A percentile compares a stretch with the other conserved stretches of the same genome.
phyloP scores from a whole-genome alignment of 2,113 vertebrate species.

The Cephalopholis sonnerati region DNA sequence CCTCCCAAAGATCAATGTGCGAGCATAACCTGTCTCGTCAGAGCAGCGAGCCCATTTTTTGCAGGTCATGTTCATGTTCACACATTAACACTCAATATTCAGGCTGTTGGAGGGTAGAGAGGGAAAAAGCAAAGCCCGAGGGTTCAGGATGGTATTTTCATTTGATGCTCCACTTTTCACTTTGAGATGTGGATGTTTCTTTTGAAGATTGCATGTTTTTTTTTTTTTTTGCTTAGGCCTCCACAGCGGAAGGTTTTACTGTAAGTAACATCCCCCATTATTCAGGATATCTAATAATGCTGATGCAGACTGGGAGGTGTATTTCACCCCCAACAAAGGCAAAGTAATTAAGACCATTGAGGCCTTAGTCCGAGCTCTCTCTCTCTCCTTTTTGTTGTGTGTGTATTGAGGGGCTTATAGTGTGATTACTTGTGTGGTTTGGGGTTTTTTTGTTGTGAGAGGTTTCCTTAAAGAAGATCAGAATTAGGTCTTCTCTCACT shows the following conservation, averaged over 20 bases:
- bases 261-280: slow-evolving; percentile 24
- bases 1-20: slow-evolving; percentile 59
- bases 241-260: slow-evolving; percentile 25
- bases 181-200: slow-evolving; percentile 43
- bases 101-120: slow-evolving; percentile 59
- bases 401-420: slow-evolving; percentile 41
- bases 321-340: slow-evolving; percentile 54
- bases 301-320: slow-evolving; percentile 43
- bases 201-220: slow-evolving; percentile 15
- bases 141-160: slow-evolving; percentile 49
- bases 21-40: slow-evolving; percentile 58
- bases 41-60: slow-evolving; percentile 46
- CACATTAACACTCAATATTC: slow-evolving; percentile 65
- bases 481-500: slow-evolving; percentile 39
- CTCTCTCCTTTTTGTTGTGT: slow-evolving; percentile 32
- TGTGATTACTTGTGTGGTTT: slow-evolving; percentile 63
- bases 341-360: slow-evolving; percentile 71
- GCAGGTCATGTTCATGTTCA: slow-evolving; percentile 68
- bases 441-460: slow-evolving; percentile 46
- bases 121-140: neutral
- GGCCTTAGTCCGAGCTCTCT: slow-evolving; percentile 12
- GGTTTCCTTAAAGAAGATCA: slow-evolving; percentile 56
- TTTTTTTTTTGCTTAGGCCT: slow-evolving; percentile 10
- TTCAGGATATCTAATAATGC: slow-evolving; percentile 46
- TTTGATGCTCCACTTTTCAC: slow-evolving; percentile 57